A percentile compares a stretch with the other conserved stretches of the same genome.
Evolutionary conservation across 2,113 vertebrate genomes (phyloP).

Genomic region (Merops nubicus): DNA sequence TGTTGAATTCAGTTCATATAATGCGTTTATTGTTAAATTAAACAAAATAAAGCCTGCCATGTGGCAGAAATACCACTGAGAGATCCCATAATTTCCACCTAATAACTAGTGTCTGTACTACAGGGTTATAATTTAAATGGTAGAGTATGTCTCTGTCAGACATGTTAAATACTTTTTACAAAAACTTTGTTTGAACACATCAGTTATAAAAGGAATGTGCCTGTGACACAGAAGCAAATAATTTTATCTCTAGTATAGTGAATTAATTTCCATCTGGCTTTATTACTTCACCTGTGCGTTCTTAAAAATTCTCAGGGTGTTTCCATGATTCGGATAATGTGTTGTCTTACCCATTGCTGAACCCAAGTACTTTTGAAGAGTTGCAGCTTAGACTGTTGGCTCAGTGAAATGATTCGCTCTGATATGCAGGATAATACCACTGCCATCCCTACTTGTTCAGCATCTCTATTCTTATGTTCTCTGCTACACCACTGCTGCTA

Average conservation of each 20-base stretch:
- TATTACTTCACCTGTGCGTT: background rate
- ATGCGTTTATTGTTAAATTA: constrained; percentile 77
- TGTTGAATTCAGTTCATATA: constrained; percentile 76
- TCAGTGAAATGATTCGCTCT: background rate
- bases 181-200: background rate
- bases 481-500: background rate
- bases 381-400: background rate
- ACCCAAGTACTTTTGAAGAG: background rate
- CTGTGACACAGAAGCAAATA: background rate
- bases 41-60: constrained; percentile 69
- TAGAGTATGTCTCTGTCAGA: background rate
- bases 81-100: constrained; percentile 12
- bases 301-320: background rate
- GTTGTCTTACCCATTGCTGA: background rate
- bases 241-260: background rate
- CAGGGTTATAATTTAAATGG: background rate
- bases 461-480: background rate
- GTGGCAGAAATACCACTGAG: constrained; percentile 60
- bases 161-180: background rate
- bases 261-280: background rate
- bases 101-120: background rate
- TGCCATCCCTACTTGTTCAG: background rate
- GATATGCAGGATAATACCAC: background rate
- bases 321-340: background rate
- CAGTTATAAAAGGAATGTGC: background rate